Conservation (phyloP, 2,113 vertebrate species). For the Corythoichthys intestinalis region DNA sequence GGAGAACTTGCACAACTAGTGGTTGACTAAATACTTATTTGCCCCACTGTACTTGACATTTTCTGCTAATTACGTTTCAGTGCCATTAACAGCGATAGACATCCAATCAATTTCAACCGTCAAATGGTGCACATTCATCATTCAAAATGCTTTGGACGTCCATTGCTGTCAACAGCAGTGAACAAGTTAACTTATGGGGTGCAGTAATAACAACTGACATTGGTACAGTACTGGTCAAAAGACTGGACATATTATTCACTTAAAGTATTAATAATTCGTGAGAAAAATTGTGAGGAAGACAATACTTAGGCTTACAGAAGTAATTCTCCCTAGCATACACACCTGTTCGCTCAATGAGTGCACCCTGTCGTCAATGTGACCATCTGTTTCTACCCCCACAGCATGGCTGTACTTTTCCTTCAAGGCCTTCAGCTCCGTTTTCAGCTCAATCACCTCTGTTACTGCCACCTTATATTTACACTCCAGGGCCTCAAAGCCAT, state of each 20-base stretch:
- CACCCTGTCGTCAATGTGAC: conserved; percentile 78
- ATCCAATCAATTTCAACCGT: too few species aligned
- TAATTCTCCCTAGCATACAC: background rate
- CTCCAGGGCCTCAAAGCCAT: conserved; percentile 90
- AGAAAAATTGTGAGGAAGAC: too few species aligned
- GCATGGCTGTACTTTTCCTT: conserved; percentile 93
- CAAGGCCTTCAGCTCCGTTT: conserved; percentile 93
- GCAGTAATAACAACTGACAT: background rate
- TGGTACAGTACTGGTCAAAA: background rate
- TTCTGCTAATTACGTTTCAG: too few species aligned
- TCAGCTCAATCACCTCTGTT: conserved; percentile 94
- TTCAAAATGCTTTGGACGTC: too few species aligned
- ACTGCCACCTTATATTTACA: conserved; percentile 97
- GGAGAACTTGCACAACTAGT: too few species aligned
- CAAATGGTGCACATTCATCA: too few species aligned
- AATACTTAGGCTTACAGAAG: background rate
- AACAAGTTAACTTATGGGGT: background rate
- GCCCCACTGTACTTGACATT: too few species aligned
- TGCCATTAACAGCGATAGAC: too few species aligned
- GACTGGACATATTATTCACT: background rate
- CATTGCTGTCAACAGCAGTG: too few species aligned
- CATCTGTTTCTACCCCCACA: conserved; percentile 83
- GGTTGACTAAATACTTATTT: too few species aligned
- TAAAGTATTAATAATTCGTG: background rate
- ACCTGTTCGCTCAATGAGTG: conserved; percentile 79